A percentile compares a stretch with the other conserved stretches of the same genome.
phyloP scores from a whole-genome alignment of 2,113 vertebrate species.

The Tamias sibiricus region DNA sequence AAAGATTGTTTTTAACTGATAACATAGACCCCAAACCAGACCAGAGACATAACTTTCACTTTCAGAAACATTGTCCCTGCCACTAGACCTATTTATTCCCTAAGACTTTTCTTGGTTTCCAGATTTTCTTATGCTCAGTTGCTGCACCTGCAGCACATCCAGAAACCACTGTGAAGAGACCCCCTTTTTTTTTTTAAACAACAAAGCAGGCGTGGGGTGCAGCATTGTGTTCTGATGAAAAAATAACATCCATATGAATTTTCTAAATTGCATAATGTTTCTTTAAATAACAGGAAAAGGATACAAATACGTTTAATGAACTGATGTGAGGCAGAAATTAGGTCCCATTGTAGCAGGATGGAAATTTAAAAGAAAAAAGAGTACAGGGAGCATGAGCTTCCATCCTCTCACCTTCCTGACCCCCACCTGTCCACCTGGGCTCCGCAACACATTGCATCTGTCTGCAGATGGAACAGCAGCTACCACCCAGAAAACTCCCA shows the following conservation, averaged over 20 bases:
- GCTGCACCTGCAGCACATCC: constrained; percentile 32
- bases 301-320: constrained; percentile 65
- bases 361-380: constrained; percentile 11
- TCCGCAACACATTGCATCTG: background rate
- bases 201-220: background rate
- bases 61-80: constrained; percentile 52
- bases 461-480: background rate
- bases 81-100: constrained; percentile 35
- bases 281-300: constrained; percentile 70
- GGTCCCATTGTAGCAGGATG: constrained; percentile 20
- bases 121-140: background rate
- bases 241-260: constrained; percentile 65
- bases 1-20: constrained; percentile 32
- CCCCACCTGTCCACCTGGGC: background rate
- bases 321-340: constrained; percentile 64
- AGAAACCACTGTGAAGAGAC: constrained; percentile 51
- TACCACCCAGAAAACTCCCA: background rate
- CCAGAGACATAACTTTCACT: constrained; percentile 9
- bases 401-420: background rate
- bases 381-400: background rate
- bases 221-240: constrained; percentile 57
- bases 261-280: constrained; percentile 67
- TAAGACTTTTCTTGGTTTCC: constrained; percentile 56
- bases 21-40: constrained; percentile 59
- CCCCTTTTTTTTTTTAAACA: background rate